Percentiles rank a stretch among this genome's conserved stretches.
phyloP scores from a whole-genome alignment of 2,888 invertebrate genomes.

The Phragmatobia fuliginosa region DNA sequence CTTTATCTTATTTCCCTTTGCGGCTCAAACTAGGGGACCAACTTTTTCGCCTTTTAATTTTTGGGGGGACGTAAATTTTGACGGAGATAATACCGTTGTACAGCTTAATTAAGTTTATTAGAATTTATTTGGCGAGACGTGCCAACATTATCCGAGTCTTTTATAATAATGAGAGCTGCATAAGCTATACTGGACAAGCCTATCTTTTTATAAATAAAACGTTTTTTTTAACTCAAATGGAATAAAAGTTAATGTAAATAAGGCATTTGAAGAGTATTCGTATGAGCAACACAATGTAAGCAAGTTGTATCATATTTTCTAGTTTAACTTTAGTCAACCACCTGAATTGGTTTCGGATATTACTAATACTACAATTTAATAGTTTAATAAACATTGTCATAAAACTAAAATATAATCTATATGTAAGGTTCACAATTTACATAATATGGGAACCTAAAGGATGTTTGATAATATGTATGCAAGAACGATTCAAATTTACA shows the following conservation, averaged over 20 bases:
- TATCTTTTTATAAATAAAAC: slow-evolving; percentile 10
- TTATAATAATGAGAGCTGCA: slow-evolving; percentile 30
- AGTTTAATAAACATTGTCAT: too few species aligned
- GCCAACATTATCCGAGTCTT: slow-evolving; percentile 54
- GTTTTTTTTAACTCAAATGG: neutral
- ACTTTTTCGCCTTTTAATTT: slow-evolving; percentile 74
- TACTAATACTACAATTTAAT: too few species aligned
- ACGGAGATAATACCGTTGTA: slow-evolving; percentile 78
- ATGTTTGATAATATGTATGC: too few species aligned
- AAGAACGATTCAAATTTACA: neutral
- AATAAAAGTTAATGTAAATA: neutral
- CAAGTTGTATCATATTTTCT: too few species aligned
- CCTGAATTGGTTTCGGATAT: too few species aligned
- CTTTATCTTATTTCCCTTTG: slow-evolving; percentile 70
- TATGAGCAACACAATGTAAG: too few species aligned
- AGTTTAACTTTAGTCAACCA: too few species aligned
- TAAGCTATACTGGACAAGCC: slow-evolving; percentile 34
- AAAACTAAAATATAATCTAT: neutral
- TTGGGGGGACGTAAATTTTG: slow-evolving; percentile 70
- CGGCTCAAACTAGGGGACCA: slow-evolving; percentile 58
- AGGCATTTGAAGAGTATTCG: neutral
- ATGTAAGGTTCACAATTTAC: neutral
- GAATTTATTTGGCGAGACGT: slow-evolving; percentile 79
- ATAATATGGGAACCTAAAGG: too few species aligned
- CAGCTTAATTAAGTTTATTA: slow-evolving; percentile 84